Evolutionary conservation across 2,797 vertebrate species (phyloP), one percentile per base, ranked within the genome.

Genomic region (Acropternis orthonyx): DNA sequence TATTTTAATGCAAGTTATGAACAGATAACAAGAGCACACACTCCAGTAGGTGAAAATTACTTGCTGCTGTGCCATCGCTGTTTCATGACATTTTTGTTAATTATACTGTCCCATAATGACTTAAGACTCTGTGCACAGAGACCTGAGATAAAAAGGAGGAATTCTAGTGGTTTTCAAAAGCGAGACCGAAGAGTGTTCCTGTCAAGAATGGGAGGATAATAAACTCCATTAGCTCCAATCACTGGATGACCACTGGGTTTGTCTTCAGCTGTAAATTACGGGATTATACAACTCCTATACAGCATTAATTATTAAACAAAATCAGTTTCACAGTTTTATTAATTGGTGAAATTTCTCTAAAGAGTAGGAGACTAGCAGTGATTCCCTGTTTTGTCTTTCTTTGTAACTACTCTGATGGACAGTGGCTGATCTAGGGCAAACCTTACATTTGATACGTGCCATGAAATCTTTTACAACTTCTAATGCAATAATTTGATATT

Each of bases 1-100:
- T 84, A 75, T 82, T 85, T 74, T 75, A 94, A 78, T 76, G 23
- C 18, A 89, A 34, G 19, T 78, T 92, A 43, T 54, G 82, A 91
- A 63, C 58, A 58, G 73, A 43, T 46, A 89, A 59, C 78, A 83
- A 75, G 10, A 84, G 58, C 58, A 66, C 68, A 37, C 39, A 49
- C 43, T 84, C 23, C 27, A 56, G 59, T 23, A 84, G 87, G 71
- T 94, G 85, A 76, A 93, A 93, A 96, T 96, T 81, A 78, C 88
- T 92, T 92, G 61, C 68, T 88, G 37, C 82, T 71, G 34, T 93
- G n/a, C 74, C 76, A 66, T 85, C 0, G 0, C 43, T 77, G 26
- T 80, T 96, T 89, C 39, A 15, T 92, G 91, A 76, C 36, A 69
- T 88, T 95, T 96, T 85, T 48, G 75, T 95, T 97, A 95, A 93